Conservation (phyloP, 2,113 vertebrate species). For the Colossoma macropomum region DNA sequence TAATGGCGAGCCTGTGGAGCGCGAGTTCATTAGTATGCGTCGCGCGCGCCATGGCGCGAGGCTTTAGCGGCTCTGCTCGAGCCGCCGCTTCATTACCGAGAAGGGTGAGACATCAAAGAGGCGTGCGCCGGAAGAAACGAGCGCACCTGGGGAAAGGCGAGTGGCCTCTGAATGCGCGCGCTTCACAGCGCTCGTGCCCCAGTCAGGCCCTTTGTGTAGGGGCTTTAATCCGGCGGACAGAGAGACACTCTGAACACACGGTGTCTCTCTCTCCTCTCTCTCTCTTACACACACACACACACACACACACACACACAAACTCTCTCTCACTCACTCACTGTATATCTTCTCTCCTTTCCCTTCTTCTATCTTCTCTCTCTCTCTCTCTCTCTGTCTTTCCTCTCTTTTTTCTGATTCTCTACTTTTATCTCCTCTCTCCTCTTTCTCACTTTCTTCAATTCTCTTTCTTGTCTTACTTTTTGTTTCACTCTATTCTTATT, state of each 20-base stretch:
- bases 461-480: no score
- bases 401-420: no score
- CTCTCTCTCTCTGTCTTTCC: background rate
- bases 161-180: constrained; percentile 28
- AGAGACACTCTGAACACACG: background rate
- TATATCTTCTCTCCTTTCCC: no score
- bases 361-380: background rate
- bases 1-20: constrained; percentile 24
- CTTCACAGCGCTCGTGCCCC: constrained; percentile 17
- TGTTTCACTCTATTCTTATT: background rate
- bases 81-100: constrained; percentile 24
- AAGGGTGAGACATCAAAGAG: constrained; percentile 44
- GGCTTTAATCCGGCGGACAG: constrained; percentile 36
- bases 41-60: background rate
- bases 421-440: background rate
- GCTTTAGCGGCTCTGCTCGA: constrained; percentile 7
- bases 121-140: constrained; percentile 2
- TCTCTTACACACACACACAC: background rate
- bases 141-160: constrained; percentile 16
- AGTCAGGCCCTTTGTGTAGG: constrained; percentile 30
- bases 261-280: background rate
- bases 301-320: no score
- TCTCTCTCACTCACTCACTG: no score
- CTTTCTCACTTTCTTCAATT: background rate
- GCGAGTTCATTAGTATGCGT: constrained; percentile 43